Conservation (phyloP, 2,797 vertebrate species). For the Coendou prehensilis region DNA sequence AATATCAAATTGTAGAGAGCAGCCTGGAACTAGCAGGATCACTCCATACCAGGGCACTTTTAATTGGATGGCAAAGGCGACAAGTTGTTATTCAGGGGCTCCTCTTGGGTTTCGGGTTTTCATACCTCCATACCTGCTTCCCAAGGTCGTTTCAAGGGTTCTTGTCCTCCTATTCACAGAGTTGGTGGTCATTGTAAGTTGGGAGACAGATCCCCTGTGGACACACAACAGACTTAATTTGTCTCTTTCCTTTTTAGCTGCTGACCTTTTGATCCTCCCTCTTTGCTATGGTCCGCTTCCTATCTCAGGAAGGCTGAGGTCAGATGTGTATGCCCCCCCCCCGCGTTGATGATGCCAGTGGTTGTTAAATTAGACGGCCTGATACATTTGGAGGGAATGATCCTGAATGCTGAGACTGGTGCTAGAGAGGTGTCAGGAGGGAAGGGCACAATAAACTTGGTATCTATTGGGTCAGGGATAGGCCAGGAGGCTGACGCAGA, state of each 20-base stretch:
- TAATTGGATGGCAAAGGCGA: not conserved
- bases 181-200: not conserved
- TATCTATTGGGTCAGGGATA: not conserved
- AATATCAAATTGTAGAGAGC: not conserved
- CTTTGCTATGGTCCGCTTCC: not conserved
- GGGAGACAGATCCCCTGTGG: not conserved
- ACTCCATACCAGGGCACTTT: not conserved
- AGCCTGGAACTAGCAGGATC: not conserved
- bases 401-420: not conserved
- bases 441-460: not conserved
- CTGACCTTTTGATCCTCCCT: slow-evolving; percentile 24
- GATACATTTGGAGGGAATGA: slow-evolving; percentile 2
- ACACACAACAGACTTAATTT: not conserved
- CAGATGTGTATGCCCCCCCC: not conserved
- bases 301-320: not conserved
- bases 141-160: slow-evolving; percentile 64
- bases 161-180: not conserved
- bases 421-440: not conserved
- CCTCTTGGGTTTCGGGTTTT: not conserved
- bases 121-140: not conserved
- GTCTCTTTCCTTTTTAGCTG: no score
- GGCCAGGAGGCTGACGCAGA: not conserved
- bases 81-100: not conserved
- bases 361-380: not conserved
- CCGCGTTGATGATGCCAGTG: not conserved